Evolutionary conservation across 2,113 vertebrate species (phyloP), one percentile per base, ranked within the genome.

Genomic region (Erythrolamprus reginae): DNA sequence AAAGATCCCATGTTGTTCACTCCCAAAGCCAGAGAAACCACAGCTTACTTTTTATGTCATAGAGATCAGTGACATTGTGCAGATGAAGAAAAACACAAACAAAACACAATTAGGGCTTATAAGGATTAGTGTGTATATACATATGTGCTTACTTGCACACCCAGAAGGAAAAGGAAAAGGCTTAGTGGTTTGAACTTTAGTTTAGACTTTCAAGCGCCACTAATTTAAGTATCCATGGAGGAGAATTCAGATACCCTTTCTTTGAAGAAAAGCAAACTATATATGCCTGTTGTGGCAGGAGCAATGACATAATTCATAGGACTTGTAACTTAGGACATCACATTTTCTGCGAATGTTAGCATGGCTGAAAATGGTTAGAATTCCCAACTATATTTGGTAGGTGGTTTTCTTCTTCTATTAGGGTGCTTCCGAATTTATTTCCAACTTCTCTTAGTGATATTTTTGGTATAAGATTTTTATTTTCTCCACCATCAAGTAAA

Each of bases 81-180:
- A 94, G 92, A 95, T 83, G 51, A 92, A 89, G 70, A 90, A 88
- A 92, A 94, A 94, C 89, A 90, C 90, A 96, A 92, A 89, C 84
- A 92, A 92, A 96, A 84, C 17, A 82, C 91, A 47, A 1, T 51
- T 85, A 92, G 83, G 91, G n/a, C 1, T 92, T 89, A 65, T 0
- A 53, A 56, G 58, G 87, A 89, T 93, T 92, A 84, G 53, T 12
- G 15, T 91, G 90, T 84, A 82, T 88, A 70, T 33, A 82, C 0
- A 47, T 0, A 0, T 58, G 65, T 85, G 56, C 55, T 94, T 93
- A 88, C 88, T 89, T 82, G 5, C 23, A 5, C 15, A 77, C 19
- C 45, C 47, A 48, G 13, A 58, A 52, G 85, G 70, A 8, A 38
- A n/a, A 88, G 50, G 38, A 23, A 61, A 56, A 83, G 89, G 50